Evolutionary conservation across 2,888 invertebrate species (phyloP).

Genomic region (Acanthococcus lagerstroemiae): DNA sequence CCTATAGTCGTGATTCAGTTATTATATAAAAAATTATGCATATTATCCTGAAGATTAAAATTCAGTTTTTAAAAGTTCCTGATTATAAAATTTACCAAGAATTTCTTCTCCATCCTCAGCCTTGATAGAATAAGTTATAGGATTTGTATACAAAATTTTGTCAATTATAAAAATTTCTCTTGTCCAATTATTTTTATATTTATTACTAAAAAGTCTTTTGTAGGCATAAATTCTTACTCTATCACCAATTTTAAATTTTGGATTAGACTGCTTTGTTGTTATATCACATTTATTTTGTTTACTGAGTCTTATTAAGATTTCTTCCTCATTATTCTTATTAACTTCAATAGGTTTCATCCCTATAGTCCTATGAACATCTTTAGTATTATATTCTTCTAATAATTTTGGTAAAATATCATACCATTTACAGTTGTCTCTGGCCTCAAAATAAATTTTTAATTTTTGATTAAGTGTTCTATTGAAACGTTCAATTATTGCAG

Average conservation of each 20-base stretch:
- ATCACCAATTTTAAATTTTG: constrained; percentile 9
- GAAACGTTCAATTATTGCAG: constrained; percentile 12
- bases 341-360: constrained; percentile 3
- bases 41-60: constrained; percentile 1
- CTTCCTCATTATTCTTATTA: constrained; percentile 7
- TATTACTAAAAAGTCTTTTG: background rate
- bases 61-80: background rate
- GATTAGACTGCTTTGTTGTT: too few relatives aligned
- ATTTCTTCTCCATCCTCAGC: background rate
- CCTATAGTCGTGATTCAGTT: background rate
- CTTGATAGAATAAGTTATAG: background rate
- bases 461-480: constrained; percentile 16
- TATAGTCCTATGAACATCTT: constrained; percentile 1
- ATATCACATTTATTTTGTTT: background rate
- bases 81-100: constrained; percentile 4
- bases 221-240: constrained; percentile 1
- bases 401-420: background rate
- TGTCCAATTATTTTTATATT: constrained; percentile 7
- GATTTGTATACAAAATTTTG: background rate
- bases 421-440: constrained; percentile 1
- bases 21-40: background rate
- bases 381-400: constrained; percentile 2
- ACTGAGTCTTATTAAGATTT: constrained; percentile 7
- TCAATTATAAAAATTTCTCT: background rate
- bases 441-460: constrained; percentile 13